Evolutionary conservation across 2,797 vertebrate genomes (phyloP).

Genomic region (Falco cherrug): DNA sequence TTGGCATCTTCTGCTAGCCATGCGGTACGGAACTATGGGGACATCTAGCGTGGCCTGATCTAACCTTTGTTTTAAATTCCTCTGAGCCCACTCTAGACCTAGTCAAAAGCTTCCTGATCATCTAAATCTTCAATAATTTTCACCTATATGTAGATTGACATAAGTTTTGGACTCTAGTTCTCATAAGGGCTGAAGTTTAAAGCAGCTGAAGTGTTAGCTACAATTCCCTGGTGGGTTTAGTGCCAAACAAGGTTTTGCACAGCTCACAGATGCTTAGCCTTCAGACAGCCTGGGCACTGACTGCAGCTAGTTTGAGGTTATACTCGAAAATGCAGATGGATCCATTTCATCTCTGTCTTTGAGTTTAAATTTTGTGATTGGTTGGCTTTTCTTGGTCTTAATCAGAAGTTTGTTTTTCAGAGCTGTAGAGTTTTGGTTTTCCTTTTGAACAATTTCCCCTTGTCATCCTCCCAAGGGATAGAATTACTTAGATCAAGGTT

Average conservation of each 20-base stretch:
- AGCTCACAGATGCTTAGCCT: not conserved
- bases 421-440: not conserved
- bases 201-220: not conserved
- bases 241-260: not conserved
- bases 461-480: not conserved
- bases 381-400: not conserved
- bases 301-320: not conserved
- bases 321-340: not conserved
- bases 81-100: not conserved
- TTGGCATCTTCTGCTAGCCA: not conserved
- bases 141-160: rapidly evolving
- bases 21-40: rapidly evolving
- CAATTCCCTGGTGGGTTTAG: not conserved
- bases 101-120: not conserved
- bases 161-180: not conserved
- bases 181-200: not conserved
- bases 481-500: conserved; percentile 9
- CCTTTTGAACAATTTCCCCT: not conserved
- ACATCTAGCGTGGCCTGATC: not conserved
- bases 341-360: conserved; percentile 12
- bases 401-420: conserved; percentile 32
- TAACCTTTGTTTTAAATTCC: not conserved
- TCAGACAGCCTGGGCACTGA: not conserved
- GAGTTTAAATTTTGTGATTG: conserved; percentile 11
- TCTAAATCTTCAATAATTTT: not conserved